Conservation (phyloP, 1,140 invertebrate species). For the Aphidius ervi region DNA sequence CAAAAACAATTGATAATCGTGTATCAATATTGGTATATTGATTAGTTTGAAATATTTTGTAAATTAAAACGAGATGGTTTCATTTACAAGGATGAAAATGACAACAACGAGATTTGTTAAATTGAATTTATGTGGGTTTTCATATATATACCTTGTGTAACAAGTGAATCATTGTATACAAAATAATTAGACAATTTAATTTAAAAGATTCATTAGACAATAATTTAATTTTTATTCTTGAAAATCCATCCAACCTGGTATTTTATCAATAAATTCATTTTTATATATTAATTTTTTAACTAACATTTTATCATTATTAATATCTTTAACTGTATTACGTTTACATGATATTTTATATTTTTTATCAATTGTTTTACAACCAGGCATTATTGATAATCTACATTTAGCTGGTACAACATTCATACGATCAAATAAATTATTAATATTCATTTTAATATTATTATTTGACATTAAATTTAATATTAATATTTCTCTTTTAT, state of each 20-base stretch:
- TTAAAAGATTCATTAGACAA: too few species aligned
- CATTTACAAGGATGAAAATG: too few species aligned
- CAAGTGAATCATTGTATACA: too few species aligned
- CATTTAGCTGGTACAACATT: conserved; percentile 32
- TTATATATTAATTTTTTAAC: conserved; percentile 23
- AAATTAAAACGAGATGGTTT: too few species aligned
- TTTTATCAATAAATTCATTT: conserved; percentile 24
- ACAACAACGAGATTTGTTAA: too few species aligned
- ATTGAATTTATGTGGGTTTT: too few species aligned
- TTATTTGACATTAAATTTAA: conserved; percentile 34
- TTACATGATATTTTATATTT: conserved; percentile 29
- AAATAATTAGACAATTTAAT: too few species aligned
- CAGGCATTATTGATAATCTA: conserved; percentile 40
- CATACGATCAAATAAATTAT: conserved; percentile 36
- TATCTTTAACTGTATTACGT: conserved; percentile 30
- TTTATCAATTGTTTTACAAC: conserved; percentile 37
- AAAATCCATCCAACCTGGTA: conserved; percentile 35
- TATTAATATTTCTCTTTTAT: conserved; percentile 32
- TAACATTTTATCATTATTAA: neutral
- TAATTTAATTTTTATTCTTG: conserved; percentile 20
- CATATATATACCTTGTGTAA: too few species aligned
- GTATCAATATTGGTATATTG: too few species aligned
- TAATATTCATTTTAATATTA: conserved; percentile 28
- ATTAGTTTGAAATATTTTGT: too few species aligned
- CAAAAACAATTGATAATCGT: too few species aligned